These are phyloP conservation scores for Cacoxenus indagator DNA, from an alignment of 2,888 invertebrate species.

Conservation along the genomic window DNA sequence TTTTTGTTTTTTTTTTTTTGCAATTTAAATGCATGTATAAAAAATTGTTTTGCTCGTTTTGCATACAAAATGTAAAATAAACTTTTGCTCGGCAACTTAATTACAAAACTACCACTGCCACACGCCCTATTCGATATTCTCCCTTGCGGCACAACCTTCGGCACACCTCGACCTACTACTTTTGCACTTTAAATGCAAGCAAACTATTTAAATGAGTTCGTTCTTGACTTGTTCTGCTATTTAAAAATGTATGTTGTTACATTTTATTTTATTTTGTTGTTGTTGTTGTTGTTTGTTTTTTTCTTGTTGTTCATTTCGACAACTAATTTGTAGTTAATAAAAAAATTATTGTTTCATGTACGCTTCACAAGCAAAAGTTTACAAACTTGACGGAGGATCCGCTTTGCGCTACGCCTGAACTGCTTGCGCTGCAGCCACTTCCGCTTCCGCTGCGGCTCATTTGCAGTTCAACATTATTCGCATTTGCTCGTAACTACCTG, in stretches of 20 bases:
- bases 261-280: neutral
- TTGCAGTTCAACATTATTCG: slow-evolving; percentile 22
- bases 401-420: neutral
- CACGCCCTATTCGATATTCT: neutral
- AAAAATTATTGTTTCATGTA: slow-evolving; percentile 61
- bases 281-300: neutral
- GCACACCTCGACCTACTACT: slow-evolving; percentile 21
- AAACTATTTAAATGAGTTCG: slow-evolving; percentile 39
- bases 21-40: neutral
- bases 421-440: slow-evolving; percentile 24
- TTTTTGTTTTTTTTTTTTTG: neutral
- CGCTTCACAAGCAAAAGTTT: slow-evolving; percentile 33
- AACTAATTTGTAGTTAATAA: slow-evolving; percentile 37
- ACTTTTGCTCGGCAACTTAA: slow-evolving; percentile 49
- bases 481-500: neutral
- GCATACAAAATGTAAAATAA: slow-evolving; percentile 28
- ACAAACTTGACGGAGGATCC: slow-evolving; percentile 15
- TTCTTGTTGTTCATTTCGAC: slow-evolving; percentile 17
- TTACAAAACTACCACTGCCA: slow-evolving; percentile 44
- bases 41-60: neutral
- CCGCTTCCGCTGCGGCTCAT: slow-evolving; percentile 33
- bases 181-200: slow-evolving; percentile 47
- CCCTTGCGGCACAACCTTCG: neutral
- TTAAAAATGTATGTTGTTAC: neutral
- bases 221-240: neutral